A percentile compares a stretch with the other conserved stretches of the same genome.
Conservation (phyloP, 2,888 invertebrate genomes). For the Himalopsyche tibetana region DNA sequence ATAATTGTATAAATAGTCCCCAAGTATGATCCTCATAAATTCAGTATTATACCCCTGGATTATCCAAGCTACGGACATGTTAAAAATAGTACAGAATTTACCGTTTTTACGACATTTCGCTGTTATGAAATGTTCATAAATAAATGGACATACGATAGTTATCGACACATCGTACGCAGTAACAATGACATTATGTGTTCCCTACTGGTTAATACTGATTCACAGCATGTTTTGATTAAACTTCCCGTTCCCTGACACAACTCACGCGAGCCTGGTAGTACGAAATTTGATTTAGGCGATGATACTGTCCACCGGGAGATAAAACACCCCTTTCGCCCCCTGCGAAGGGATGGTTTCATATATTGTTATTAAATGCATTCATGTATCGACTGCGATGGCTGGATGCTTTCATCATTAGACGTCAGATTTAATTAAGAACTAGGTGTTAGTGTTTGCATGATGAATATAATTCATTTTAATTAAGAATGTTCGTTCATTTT, state of each 20-base stretch:
- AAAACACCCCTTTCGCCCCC: slow-evolving; percentile 47
- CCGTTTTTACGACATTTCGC: background rate
- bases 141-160: slow-evolving; percentile 23
- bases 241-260: slow-evolving; percentile 41
- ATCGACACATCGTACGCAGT: background rate
- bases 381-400: background rate
- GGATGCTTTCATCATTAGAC: too few relatives aligned
- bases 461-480: too few relatives aligned
- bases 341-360: slow-evolving; percentile 35
- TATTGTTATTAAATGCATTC: slow-evolving; percentile 24
- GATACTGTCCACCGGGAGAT: slow-evolving; percentile 50
- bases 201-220: slow-evolving; percentile 50
- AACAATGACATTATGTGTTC: background rate
- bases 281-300: slow-evolving; percentile 59
- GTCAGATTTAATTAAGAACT: too few relatives aligned
- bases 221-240: slow-evolving; percentile 63
- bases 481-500: too few relatives aligned
- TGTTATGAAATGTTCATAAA: slow-evolving; percentile 43
- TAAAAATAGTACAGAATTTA: background rate
- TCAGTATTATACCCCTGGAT: background rate
- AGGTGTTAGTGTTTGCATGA: too few relatives aligned
- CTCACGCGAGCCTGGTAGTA: slow-evolving; percentile 51
- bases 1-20: too few relatives aligned
- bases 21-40: background rate
- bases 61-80: background rate